Conservation (phyloP, 1,140 invertebrate genomes). For the Rhopalosiphum maidis region DNA sequence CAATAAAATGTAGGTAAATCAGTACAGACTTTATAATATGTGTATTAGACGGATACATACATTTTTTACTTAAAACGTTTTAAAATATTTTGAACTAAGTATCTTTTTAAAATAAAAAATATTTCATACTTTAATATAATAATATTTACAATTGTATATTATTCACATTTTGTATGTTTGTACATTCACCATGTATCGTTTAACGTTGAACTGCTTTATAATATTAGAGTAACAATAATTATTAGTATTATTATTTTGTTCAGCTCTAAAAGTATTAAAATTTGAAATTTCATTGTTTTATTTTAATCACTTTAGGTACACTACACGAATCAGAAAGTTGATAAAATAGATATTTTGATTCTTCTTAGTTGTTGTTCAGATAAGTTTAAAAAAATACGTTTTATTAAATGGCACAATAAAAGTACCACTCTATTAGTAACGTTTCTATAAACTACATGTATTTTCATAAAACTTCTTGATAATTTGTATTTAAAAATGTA, state of each 20-base stretch:
- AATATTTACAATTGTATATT: neutral
- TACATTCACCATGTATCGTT: too few relatives aligned
- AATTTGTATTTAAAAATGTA: too few relatives aligned
- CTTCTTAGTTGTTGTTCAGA: neutral
- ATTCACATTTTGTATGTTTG: neutral
- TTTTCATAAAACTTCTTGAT: too few relatives aligned
- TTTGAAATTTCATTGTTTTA: neutral
- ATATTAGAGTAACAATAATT: neutral
- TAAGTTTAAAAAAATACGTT: too few relatives aligned
- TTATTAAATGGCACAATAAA: too few relatives aligned
- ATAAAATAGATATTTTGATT: too few relatives aligned
- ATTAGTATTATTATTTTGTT: neutral
- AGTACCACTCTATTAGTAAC: too few relatives aligned
- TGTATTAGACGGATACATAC: neutral
- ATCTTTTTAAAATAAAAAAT: neutral
- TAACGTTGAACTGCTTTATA: neutral
- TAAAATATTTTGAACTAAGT: neutral
- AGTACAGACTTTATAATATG: neutral
- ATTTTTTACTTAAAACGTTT: neutral
- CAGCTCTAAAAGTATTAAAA: neutral
- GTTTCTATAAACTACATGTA: too few relatives aligned
- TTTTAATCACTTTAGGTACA: neutral
- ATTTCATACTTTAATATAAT: neutral
- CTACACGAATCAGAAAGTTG: too few relatives aligned
- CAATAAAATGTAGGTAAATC: too few relatives aligned